phyloP scores from a whole-genome alignment of 2,888 invertebrate genomes.

The Marronus borbonicus region DNA sequence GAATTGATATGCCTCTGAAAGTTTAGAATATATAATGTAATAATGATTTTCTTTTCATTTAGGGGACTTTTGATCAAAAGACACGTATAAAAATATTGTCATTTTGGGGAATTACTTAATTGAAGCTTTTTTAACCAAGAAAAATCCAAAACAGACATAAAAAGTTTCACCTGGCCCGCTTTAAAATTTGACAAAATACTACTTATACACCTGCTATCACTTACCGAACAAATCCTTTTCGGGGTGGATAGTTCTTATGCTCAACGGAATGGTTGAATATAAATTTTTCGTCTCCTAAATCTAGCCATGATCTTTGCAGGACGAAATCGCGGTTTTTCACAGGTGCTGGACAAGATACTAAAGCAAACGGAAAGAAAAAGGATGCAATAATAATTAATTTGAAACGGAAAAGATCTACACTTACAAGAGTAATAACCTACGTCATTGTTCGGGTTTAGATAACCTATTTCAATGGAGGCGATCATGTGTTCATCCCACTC shows the following conservation, averaged over 20 bases:
- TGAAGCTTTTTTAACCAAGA: not conserved
- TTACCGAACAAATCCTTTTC: slow-evolving; percentile 85
- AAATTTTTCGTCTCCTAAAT: slow-evolving; percentile 87
- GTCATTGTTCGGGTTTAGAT: slow-evolving; percentile 93
- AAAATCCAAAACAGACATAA: not conserved
- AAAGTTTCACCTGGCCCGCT: not conserved
- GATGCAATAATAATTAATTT: not conserved
- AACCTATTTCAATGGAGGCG: slow-evolving; percentile 89
- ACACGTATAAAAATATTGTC: too few relatives aligned
- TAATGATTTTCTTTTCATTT: too few relatives aligned
- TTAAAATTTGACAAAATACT: too few relatives aligned
- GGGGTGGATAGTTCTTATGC: slow-evolving; percentile 88
- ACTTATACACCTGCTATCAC: not conserved
- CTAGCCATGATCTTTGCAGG: slow-evolving; percentile 92
- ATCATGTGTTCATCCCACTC: slow-evolving; percentile 95
- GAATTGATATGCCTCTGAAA: slow-evolving; percentile 74
- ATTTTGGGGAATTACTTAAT: too few relatives aligned
- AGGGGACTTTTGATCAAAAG: too few relatives aligned
- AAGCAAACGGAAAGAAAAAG: slow-evolving; percentile 51
- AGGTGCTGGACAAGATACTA: slow-evolving; percentile 90
- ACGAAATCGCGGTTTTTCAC: slow-evolving; percentile 94
- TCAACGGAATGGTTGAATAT: slow-evolving; percentile 93
- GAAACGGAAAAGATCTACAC: slow-evolving; percentile 62
- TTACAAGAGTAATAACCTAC: slow-evolving; percentile 93
- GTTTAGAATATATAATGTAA: not conserved